These are phyloP conservation scores for Helostoma temminkii DNA, from an alignment of 2,797 vertebrate genomes.

Conservation along the genomic window DNA sequence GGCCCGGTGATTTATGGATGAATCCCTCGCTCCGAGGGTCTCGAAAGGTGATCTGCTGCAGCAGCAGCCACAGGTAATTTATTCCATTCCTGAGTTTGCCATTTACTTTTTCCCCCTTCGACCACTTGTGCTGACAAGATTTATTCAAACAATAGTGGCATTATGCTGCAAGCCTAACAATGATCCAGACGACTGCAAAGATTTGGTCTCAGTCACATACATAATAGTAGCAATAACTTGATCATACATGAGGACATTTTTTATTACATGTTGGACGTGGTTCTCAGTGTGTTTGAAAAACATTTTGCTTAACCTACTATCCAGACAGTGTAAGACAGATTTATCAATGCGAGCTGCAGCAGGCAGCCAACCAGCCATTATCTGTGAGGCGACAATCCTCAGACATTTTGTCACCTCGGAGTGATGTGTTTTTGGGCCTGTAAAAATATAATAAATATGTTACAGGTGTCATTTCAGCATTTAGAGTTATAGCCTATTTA, in stretches of 20 bases:
- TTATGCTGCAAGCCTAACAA: constrained; percentile 47
- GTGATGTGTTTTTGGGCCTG: background rate
- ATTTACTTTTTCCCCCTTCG: constrained; percentile 65
- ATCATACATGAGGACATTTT: constrained; percentile 18
- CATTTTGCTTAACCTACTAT: constrained; percentile 39
- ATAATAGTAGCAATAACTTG: constrained; percentile 1
- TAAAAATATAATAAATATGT: constrained; percentile 32
- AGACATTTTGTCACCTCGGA: constrained; percentile 8
- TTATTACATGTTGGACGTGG: constrained; percentile 28
- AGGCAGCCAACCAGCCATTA: constrained; percentile 27
- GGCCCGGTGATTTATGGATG: constrained; percentile 76
- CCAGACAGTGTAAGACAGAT: constrained; percentile 29
- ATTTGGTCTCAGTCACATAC: constrained; percentile 15
- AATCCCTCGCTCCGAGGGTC: constrained; percentile 61
- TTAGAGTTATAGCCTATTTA: constrained; percentile 46
- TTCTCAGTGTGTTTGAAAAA: constrained; percentile 11
- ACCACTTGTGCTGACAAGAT: constrained; percentile 64
- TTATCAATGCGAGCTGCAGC: constrained; percentile 46
- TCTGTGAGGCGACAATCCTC: constrained; percentile 12
- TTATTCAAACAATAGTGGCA: constrained; percentile 64
- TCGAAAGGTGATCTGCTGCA: constrained; percentile 73
- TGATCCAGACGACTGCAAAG: constrained; percentile 31
- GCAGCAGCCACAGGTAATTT: constrained; percentile 74
- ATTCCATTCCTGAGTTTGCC: constrained; percentile 73
- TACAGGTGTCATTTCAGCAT: constrained; percentile 27